Evolutionary conservation across 1,140 invertebrate genomes (phyloP).

Genomic region (Lepeophtheirus salmonis): DNA sequence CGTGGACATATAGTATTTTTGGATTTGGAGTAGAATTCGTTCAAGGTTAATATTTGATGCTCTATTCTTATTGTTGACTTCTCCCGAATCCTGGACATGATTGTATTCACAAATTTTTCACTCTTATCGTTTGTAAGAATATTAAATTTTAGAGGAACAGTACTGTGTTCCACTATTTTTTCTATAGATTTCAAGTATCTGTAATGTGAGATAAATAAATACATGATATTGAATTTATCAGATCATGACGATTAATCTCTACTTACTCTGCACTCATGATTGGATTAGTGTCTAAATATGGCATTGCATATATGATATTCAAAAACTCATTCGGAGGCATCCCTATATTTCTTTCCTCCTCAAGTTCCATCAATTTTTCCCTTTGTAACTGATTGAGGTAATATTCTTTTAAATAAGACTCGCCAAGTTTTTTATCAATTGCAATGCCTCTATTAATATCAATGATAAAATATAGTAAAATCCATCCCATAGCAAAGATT

Average conservation of each 20-base stretch:
- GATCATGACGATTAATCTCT: background rate
- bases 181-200: slow-evolving; percentile 21
- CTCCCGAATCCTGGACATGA: slow-evolving; percentile 14
- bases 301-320: background rate
- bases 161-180: slow-evolving; percentile 19
- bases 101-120: slow-evolving; percentile 16
- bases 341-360: background rate
- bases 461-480: background rate
- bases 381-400: background rate
- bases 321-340: background rate
- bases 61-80: slow-evolving; percentile 6
- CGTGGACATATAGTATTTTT: slow-evolving; percentile 1
- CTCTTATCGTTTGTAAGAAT: slow-evolving; percentile 19
- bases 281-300: background rate
- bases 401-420: background rate
- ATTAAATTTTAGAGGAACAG: slow-evolving; percentile 20
- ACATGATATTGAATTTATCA: background rate
- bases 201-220: slow-evolving; percentile 10
- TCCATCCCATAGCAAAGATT: background rate
- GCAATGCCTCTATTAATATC: background rate
- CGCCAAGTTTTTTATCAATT: background rate
- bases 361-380: background rate
- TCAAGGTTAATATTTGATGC: slow-evolving; percentile 12
- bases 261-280: background rate
- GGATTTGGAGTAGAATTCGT: slow-evolving; percentile 10